phyloP scores from a whole-genome alignment of 1,140 invertebrate species.

The Psilanteris sp. region DNA sequence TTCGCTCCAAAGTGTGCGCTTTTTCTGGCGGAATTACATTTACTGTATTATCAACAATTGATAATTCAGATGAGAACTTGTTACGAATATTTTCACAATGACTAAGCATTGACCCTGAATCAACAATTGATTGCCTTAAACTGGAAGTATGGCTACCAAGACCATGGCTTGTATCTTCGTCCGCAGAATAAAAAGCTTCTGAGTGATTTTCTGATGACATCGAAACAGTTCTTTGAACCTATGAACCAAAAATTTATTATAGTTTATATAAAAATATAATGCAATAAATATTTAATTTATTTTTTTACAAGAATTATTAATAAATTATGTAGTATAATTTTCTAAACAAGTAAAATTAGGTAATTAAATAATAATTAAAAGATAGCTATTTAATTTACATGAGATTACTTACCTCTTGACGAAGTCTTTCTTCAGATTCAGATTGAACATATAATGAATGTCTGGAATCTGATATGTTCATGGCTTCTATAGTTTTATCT shows the following conservation, averaged over 20 bases:
- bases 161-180: conserved; percentile 88
- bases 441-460: conserved; percentile 82
- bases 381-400: too few relatives aligned
- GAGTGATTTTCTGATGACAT: conserved; percentile 94
- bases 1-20: conserved; percentile 73
- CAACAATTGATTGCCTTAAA: conserved; percentile 83
- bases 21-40: conserved; percentile 66
- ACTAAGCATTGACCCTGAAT: conserved; percentile 76
- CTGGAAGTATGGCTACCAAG: conserved; percentile 82
- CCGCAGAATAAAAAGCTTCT: conserved; percentile 93
- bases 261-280: too few relatives aligned
- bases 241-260: too few relatives aligned
- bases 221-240: conserved; percentile 90
- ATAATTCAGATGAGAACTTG: conserved; percentile 80
- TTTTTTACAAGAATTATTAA: too few relatives aligned
- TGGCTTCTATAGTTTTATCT: conserved; percentile 74
- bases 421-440: conserved; percentile 80
- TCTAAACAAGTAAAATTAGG: too few relatives aligned
- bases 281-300: too few relatives aligned
- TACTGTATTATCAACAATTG: conserved; percentile 77
- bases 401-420: conserved; percentile 79
- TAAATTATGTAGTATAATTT: too few relatives aligned
- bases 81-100: conserved; percentile 80
- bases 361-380: too few relatives aligned
- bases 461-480: conserved; percentile 82